Conservation (phyloP, 2,888 invertebrate genomes). For the Drosophila siamana region DNA sequence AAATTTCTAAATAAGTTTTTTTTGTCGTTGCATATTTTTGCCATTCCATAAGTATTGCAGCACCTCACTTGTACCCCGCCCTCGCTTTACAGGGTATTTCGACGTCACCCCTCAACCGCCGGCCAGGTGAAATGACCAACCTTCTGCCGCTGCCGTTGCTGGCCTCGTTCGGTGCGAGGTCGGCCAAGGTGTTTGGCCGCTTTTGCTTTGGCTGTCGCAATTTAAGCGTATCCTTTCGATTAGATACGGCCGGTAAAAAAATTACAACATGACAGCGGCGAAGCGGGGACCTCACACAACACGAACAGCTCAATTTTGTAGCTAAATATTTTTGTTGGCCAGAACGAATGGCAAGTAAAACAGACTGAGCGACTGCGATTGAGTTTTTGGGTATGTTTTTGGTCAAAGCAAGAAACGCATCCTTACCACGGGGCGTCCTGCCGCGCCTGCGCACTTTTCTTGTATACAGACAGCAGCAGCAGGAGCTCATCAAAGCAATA, state of each 20-base stretch:
- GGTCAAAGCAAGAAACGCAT: constrained; percentile 11
- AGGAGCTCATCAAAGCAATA: constrained; percentile 84
- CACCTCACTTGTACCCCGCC: too few relatives aligned
- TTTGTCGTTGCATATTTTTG: too few relatives aligned
- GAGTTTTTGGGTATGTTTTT: neutral
- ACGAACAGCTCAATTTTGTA: constrained; percentile 75
- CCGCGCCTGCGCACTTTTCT: constrained; percentile 73
- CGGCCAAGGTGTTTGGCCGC: constrained; percentile 50
- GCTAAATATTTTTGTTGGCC: constrained; percentile 83
- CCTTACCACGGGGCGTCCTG: constrained; percentile 64
- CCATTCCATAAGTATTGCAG: too few relatives aligned
- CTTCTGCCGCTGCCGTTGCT: constrained; percentile 21
- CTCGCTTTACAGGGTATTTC: constrained; percentile 24
- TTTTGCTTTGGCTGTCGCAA: constrained; percentile 66
- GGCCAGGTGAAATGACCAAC: constrained; percentile 25
- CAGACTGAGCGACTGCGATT: constrained; percentile 38
- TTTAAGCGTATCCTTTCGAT: constrained; percentile 78
- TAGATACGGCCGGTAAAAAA: constrained; percentile 75
- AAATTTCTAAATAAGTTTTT: too few relatives aligned
- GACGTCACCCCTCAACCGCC: neutral
- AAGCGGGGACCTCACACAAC: constrained; percentile 65
- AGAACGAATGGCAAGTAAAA: constrained; percentile 80
- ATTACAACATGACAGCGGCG: constrained; percentile 64
- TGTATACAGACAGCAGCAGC: constrained; percentile 82
- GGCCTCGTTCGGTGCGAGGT: constrained; percentile 31